Evolutionary conservation across 1,140 invertebrate species (phyloP).

Genomic region (Oedothorax gibbosus): DNA sequence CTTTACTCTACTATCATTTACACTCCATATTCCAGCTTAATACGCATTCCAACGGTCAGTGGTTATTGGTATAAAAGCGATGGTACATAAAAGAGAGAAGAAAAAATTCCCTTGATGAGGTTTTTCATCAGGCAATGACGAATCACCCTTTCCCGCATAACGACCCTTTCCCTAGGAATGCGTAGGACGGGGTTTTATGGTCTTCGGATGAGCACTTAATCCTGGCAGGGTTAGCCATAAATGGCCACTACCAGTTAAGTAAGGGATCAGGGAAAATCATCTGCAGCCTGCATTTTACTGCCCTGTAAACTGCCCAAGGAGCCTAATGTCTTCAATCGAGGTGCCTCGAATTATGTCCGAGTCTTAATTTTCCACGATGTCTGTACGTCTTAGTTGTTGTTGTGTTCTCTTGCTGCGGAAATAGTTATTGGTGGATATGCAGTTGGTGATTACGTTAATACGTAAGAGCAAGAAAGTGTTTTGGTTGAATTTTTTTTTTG

Average conservation of each 20-base stretch:
- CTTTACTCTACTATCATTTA: too few species aligned
- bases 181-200: conserved; percentile 50
- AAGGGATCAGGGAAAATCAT: conserved; percentile 52
- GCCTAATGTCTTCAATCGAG: conserved; percentile 56
- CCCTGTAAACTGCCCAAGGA: conserved; percentile 54
- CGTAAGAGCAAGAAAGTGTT: too few species aligned
- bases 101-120: conserved; percentile 45
- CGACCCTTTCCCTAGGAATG: conserved; percentile 47
- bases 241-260: conserved; percentile 42
- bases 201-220: conserved; percentile 57
- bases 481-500: too few species aligned
- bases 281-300: conserved; percentile 53
- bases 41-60: too few species aligned
- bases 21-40: too few species aligned
- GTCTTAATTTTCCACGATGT: conserved; percentile 20
- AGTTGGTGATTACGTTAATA: too few species aligned
- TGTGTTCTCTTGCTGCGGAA: too few species aligned
- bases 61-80: too few species aligned
- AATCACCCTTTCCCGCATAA: conserved; percentile 50
- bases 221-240: conserved; percentile 57
- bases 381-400: too few species aligned
- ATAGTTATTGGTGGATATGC: too few species aligned
- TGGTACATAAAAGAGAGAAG: neutral
- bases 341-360: conserved; percentile 49
- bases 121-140: conserved; percentile 56